Evolutionary conservation across 2,113 vertebrate genomes (phyloP).

Genomic region (Passer domesticus): DNA sequence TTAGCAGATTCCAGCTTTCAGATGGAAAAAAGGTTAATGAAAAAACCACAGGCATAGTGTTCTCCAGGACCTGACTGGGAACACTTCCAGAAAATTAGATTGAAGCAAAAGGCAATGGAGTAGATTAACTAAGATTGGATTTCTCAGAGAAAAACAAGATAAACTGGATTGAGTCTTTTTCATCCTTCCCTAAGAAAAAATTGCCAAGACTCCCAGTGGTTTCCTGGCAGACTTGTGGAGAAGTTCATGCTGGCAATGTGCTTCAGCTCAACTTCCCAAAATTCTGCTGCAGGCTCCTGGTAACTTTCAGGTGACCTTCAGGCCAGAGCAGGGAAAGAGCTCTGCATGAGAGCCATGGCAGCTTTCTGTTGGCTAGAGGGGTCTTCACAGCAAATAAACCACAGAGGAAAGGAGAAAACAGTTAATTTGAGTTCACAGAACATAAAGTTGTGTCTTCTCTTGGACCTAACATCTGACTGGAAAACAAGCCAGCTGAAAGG

Average conservation of each 20-base stretch:
- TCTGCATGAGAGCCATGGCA: neutral
- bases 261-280: neutral
- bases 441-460: neutral
- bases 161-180: neutral
- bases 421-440: neutral
- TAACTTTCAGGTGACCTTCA: neutral
- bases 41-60: neutral
- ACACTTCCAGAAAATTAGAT: slow-evolving; percentile 19
- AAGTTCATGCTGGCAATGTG: neutral
- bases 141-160: neutral
- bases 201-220: neutral
- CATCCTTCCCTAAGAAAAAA: neutral
- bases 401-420: neutral
- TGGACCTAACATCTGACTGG: neutral
- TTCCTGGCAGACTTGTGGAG: neutral
- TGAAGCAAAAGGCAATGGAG: neutral
- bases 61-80: neutral
- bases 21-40: neutral
- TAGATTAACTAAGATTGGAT: neutral
- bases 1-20: slow-evolving; percentile 14
- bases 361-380: neutral
- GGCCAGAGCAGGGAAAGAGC: neutral
- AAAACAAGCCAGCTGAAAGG: neutral
- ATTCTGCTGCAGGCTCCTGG: neutral
- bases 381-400: neutral